These are phyloP conservation scores for Cosmia pyralina DNA, from an alignment of 2,888 invertebrate genomes.

Conservation along the genomic window DNA sequence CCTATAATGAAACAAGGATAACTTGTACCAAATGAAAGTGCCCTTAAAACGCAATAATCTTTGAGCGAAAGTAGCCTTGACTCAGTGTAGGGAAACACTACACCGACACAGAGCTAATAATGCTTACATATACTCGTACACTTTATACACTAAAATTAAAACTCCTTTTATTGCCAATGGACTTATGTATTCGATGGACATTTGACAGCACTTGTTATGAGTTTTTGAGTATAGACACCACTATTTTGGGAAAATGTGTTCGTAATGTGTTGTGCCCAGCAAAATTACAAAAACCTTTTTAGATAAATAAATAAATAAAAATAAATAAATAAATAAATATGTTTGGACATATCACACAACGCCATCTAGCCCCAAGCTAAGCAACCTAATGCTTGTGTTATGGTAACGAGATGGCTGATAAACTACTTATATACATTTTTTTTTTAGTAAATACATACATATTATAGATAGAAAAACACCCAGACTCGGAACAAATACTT, in stretches of 20 bases:
- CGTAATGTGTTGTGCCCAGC: neutral
- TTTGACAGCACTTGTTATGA: neutral
- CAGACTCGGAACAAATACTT: too few relatives aligned
- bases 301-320: too few relatives aligned
- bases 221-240: too few relatives aligned
- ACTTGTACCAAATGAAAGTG: conserved; percentile 72
- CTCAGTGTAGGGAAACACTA: conserved; percentile 70
- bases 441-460: too few relatives aligned
- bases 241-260: neutral
- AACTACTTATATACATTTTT: too few relatives aligned
- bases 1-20: conserved; percentile 60
- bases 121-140: conserved; percentile 5
- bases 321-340: too few relatives aligned
- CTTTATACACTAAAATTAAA: neutral
- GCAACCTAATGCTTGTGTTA: too few relatives aligned
- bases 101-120: conserved; percentile 58
- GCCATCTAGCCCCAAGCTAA: too few relatives aligned
- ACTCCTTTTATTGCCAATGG: neutral
- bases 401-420: too few relatives aligned
- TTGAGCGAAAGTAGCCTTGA: conserved; percentile 76
- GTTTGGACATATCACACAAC: too few relatives aligned
- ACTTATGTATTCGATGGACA: neutral
- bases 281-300: neutral
- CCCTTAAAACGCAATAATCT: conserved; percentile 70
- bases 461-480: too few relatives aligned